Percentiles rank a stretch among this genome's conserved stretches.
These are phyloP conservation scores for Thaleichthys pacificus DNA, from an alignment of 2,797 vertebrate species.

Conservation along the genomic window DNA sequence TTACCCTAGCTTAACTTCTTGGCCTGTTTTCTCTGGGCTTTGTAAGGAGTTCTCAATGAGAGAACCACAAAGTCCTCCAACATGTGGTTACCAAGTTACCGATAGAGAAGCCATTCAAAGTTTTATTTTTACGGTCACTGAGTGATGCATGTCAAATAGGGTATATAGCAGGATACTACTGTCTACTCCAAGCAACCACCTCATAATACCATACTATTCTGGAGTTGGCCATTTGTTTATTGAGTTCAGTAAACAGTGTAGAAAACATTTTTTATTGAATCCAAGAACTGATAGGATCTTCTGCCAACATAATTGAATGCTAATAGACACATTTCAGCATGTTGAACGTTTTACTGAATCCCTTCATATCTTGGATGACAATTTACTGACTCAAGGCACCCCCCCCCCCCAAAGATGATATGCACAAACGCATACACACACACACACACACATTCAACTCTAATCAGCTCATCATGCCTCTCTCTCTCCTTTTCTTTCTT, in stretches of 20 bases:
- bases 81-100: slow-evolving; percentile 6
- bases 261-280: no score
- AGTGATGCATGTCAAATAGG: neutral
- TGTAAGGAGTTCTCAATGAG: neutral
- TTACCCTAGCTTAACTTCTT: neutral
- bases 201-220: neutral
- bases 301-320: no score
- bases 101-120: neutral
- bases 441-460: no score
- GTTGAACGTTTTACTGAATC: no score
- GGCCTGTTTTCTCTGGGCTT: neutral
- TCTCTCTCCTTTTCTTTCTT: neutral
- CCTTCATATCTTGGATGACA: no score
- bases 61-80: slow-evolving; percentile 1
- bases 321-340: no score
- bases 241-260: no score
- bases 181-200: neutral
- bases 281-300: no score
- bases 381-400: no score
- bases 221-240: no score
- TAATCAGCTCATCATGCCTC: neutral
- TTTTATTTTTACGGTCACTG: neutral
- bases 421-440: no score
- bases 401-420: no score
- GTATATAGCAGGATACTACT: neutral